Evolutionary conservation across 2,797 vertebrate species (phyloP).

Genomic region (Leucoraja ocellata): DNA sequence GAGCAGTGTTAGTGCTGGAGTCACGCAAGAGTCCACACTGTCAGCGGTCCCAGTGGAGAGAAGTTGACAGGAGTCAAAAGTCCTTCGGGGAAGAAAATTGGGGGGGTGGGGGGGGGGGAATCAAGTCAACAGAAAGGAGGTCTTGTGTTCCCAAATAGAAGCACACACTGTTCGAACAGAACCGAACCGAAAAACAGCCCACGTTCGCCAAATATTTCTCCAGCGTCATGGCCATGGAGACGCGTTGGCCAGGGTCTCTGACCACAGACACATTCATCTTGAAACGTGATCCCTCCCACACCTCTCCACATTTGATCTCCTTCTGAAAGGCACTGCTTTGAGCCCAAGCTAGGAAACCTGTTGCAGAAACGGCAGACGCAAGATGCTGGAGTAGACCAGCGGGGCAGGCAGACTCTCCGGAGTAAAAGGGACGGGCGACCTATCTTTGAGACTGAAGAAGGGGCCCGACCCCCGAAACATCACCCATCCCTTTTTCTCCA

Average conservation of each 20-base stretch:
- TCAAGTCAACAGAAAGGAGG: neutral
- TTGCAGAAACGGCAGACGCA: neutral
- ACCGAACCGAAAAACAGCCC: neutral
- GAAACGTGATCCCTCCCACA: neutral
- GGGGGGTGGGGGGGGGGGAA: neutral
- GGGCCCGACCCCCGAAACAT: too few species aligned
- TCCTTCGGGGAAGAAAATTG: neutral
- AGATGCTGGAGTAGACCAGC: too few species aligned
- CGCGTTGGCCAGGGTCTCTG: neutral
- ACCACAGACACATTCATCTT: constrained; percentile 24
- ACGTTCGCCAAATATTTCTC: constrained; percentile 30
- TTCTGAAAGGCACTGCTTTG: neutral
- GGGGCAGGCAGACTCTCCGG: too few species aligned
- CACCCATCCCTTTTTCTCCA: too few species aligned
- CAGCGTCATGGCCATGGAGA: neutral
- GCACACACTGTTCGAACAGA: neutral
- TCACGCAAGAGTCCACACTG: neutral
- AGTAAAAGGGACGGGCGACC: too few species aligned
- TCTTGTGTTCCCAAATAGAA: constrained; percentile 29
- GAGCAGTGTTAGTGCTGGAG: neutral
- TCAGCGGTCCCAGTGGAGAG: neutral
- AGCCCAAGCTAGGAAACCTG: neutral
- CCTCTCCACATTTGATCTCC: constrained; percentile 7
- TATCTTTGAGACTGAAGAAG: too few species aligned
- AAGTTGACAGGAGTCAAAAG: neutral